Evolutionary conservation across 2,797 vertebrate species (phyloP).

Genomic region (Aselliscus stoliczkanus): DNA sequence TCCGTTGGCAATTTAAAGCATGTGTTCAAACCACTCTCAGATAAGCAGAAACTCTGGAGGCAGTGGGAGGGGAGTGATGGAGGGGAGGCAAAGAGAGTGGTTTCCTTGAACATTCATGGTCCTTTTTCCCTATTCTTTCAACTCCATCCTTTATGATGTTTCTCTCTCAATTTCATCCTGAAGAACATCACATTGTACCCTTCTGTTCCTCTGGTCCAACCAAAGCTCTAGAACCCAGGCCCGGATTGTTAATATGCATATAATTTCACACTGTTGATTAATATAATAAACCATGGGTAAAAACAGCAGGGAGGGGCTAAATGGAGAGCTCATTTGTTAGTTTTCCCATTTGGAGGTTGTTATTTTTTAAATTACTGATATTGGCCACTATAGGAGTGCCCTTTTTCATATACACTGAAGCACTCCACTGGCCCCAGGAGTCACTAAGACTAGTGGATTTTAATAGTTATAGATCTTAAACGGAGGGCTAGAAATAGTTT

Average conservation of each 20-base stretch:
- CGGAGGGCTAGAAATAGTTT: conserved; percentile 84
- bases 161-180: background rate
- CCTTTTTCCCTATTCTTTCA: background rate
- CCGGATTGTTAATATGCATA: conserved; percentile 66
- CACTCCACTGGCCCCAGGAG: conserved; percentile 82
- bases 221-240: conserved; percentile 58
- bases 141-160: background rate
- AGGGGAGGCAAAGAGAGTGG: too few species aligned
- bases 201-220: conserved; percentile 16
- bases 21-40: background rate
- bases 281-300: conserved; percentile 72
- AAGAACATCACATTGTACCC: conserved; percentile 18
- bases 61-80: background rate
- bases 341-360: conserved; percentile 82
- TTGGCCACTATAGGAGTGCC: conserved; percentile 82
- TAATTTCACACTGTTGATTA: conserved; percentile 75
- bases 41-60: background rate
- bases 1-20: conserved; percentile 10
- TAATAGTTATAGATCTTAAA: conserved; percentile 87
- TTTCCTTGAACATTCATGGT: background rate
- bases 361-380: conserved; percentile 84
- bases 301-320: conserved; percentile 82
- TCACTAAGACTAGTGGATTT: conserved; percentile 83
- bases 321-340: conserved; percentile 81
- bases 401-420: conserved; percentile 78